A percentile compares a stretch with the other conserved stretches of the same genome.
These are phyloP conservation scores for Mungos mungo DNA, from an alignment of 2,113 vertebrate species.

Conservation along the genomic window DNA sequence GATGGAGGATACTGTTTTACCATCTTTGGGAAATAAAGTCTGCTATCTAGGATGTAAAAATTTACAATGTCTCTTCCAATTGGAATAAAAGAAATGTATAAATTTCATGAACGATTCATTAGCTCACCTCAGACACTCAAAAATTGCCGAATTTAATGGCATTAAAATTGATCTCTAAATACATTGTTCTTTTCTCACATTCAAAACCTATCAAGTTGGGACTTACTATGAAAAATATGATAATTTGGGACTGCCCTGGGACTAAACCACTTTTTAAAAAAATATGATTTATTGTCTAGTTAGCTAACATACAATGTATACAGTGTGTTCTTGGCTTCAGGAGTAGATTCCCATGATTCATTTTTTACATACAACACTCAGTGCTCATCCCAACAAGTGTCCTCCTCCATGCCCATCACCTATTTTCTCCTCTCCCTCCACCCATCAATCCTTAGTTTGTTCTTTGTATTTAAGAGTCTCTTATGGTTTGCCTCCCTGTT, in stretches of 20 bases:
- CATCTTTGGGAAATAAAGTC: not conserved
- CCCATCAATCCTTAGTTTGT: too few species aligned
- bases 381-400: too few species aligned
- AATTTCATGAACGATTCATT: not conserved
- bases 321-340: too few species aligned
- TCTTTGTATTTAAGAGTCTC: too few species aligned
- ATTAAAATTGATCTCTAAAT: not conserved
- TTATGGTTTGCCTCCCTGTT: too few species aligned
- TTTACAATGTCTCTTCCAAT: not conserved
- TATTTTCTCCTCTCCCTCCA: too few species aligned
- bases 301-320: too few species aligned
- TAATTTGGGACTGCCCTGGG: not conserved
- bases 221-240: not conserved
- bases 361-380: too few species aligned
- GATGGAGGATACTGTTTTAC: not conserved
- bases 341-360: too few species aligned
- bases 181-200: not conserved
- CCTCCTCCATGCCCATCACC: too few species aligned
- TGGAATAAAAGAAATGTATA: not conserved
- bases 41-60: not conserved
- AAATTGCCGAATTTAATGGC: constrained; percentile 7
- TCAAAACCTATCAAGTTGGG: not conserved
- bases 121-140: not conserved
- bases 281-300: too few species aligned
- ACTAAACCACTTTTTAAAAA: not conserved